These are phyloP conservation scores for Aphrocallistes beatrix DNA, from an alignment of 37 sponge, comb jelly and placozoan species.

Conservation along the genomic window DNA sequence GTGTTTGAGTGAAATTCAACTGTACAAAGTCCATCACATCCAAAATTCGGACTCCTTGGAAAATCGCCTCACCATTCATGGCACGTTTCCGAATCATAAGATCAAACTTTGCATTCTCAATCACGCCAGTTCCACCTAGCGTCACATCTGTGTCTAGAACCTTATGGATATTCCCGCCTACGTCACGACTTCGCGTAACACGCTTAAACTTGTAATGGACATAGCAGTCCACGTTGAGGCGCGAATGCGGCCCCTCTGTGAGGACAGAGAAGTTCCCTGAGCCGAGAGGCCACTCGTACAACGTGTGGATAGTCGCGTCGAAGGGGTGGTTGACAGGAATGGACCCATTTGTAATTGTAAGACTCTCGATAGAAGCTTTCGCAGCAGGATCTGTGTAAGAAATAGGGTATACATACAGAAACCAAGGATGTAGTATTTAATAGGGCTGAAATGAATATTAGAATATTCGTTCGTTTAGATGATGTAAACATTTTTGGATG, in stretches of 20 bases:
- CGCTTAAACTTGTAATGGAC: slow-evolving; percentile 29
- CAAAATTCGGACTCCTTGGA: slow-evolving; percentile 30
- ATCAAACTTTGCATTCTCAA: slow-evolving; percentile 28
- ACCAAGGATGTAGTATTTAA: background rate
- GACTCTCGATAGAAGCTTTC: slow-evolving; percentile 25
- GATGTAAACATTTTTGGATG: no score
- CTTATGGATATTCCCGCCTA: background rate
- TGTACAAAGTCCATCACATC: slow-evolving; percentile 26
- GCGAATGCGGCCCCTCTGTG: slow-evolving; percentile 33
- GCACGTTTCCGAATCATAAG: slow-evolving; percentile 23
- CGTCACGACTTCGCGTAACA: background rate
- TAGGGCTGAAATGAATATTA: no score
- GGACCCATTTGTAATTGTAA: background rate
- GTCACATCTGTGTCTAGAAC: background rate
- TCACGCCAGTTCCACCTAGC: slow-evolving; percentile 29
- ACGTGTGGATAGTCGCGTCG: slow-evolving; percentile 26
- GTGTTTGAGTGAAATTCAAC: slow-evolving; percentile 39
- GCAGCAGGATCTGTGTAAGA: slow-evolving; percentile 1
- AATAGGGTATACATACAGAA: background rate
- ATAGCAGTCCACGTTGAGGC: slow-evolving; percentile 30
- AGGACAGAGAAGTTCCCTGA: slow-evolving; percentile 21
- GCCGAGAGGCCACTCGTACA: slow-evolving; percentile 9
- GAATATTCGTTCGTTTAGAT: no score
- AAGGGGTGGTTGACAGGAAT: slow-evolving; percentile 28
- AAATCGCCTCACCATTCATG: slow-evolving; percentile 21